Conservation (phyloP, 2,113 vertebrate species). For the Boleophthalmus pectinirostris region DNA sequence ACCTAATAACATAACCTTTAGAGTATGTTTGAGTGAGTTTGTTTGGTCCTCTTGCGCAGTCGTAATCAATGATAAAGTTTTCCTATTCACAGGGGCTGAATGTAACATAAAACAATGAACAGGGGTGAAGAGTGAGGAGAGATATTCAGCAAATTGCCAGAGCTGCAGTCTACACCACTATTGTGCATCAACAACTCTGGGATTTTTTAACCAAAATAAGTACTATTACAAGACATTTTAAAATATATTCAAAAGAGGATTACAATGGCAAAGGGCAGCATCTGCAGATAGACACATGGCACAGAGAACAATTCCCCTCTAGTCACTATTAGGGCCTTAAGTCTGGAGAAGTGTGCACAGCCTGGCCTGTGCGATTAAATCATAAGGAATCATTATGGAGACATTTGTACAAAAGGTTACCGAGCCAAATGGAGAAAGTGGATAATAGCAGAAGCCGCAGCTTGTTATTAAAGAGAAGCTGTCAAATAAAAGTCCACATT, state of each 20-base stretch:
- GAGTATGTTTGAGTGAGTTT: no score
- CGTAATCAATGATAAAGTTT: no score
- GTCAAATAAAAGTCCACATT: constrained; percentile 12
- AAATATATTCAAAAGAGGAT: constrained; percentile 30
- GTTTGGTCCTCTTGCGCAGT: no score
- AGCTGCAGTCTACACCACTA: constrained; percentile 2
- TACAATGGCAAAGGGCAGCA: constrained; percentile 27
- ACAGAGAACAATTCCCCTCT: constrained; percentile 37
- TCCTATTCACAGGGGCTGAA: background rate
- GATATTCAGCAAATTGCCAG: constrained; percentile 11
- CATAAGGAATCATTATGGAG: constrained; percentile 11
- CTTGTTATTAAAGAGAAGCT: constrained; percentile 23
- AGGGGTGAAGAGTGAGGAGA: constrained; percentile 5
- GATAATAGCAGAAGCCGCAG: constrained; percentile 18
- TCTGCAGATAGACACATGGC: constrained; percentile 28
- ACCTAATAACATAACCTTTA: no score
- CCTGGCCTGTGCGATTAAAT: constrained; percentile 30
- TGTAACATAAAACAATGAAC: background rate
- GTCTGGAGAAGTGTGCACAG: constrained; percentile 14
- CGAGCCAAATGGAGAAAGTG: constrained; percentile 20
- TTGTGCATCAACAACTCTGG: no score
- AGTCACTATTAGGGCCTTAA: constrained; percentile 38
- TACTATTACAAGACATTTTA: no score
- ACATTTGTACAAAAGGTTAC: constrained; percentile 27
- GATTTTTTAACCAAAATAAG: no score